These are phyloP conservation scores for Pantherophis alleghaniensis DNA, from an alignment of 2,797 vertebrate genomes.

Conservation along the genomic window DNA sequence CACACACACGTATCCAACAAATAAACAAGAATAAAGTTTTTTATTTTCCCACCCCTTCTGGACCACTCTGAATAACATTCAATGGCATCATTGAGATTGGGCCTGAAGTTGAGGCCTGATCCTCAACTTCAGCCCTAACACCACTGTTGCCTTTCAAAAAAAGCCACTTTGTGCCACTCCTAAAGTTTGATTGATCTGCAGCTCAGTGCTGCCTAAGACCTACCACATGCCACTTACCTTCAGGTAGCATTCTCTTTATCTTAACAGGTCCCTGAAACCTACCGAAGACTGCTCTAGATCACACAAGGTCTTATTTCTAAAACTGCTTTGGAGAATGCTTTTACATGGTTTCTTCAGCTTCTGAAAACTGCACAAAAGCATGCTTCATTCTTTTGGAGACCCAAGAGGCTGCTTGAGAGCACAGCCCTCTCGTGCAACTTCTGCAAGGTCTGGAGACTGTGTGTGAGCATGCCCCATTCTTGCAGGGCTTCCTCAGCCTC, in stretches of 20 bases:
- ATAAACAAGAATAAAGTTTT: not conserved
- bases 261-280: not conserved
- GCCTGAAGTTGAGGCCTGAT: not conserved
- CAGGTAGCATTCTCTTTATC: not conserved
- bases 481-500: not conserved
- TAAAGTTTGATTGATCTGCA: not conserved
- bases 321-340: not conserved
- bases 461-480: not conserved
- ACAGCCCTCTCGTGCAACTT: not conserved
- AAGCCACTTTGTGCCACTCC: not conserved
- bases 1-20: too few relatives aligned
- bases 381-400: not conserved
- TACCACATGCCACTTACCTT: not conserved
- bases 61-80: not conserved
- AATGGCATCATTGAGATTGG: not conserved
- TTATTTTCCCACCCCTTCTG: not conserved
- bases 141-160: not conserved
- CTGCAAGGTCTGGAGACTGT: not conserved
- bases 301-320: not conserved
- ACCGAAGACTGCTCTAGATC: not conserved
- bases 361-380: not conserved
- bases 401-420: not conserved
- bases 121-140: not conserved
- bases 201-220: not conserved
- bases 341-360: not conserved